A percentile compares a stretch with the other conserved stretches of the same genome.
Conservation (phyloP, 1,140 invertebrate species). For the Saxidomus purpurata region DNA sequence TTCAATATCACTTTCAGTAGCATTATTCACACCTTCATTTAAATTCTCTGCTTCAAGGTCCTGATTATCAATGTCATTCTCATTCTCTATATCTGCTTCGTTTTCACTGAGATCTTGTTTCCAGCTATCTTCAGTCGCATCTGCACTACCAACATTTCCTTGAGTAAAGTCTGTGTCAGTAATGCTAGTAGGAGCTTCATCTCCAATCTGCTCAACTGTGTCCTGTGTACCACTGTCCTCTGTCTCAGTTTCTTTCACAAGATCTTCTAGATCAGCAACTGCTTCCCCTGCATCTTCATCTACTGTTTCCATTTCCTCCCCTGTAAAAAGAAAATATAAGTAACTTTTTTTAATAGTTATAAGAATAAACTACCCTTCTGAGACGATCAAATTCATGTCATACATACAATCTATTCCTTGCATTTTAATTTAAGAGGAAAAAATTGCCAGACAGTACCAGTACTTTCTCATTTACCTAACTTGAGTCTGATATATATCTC, state of each 20-base stretch:
- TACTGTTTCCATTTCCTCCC: not conserved
- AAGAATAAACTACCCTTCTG: too few species aligned
- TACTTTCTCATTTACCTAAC: too few species aligned
- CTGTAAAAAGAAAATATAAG: not conserved
- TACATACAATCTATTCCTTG: too few species aligned
- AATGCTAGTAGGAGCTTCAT: not conserved
- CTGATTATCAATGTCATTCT: not conserved
- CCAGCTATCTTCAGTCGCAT: not conserved
- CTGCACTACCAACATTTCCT: not conserved
- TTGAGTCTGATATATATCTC: too few species aligned
- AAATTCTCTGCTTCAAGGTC: not conserved
- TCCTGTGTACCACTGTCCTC: not conserved
- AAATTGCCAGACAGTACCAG: too few species aligned
- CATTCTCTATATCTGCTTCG: not conserved
- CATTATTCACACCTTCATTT: not conserved
- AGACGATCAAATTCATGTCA: too few species aligned
- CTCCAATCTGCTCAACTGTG: not conserved
- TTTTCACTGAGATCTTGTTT: not conserved
- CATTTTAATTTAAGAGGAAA: too few species aligned
- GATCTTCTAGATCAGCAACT: not conserved
- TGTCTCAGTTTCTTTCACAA: not conserved
- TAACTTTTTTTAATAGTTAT: too few species aligned
- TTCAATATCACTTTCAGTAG: not conserved
- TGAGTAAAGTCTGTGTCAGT: not conserved
- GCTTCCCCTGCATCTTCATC: not conserved